Evolutionary conservation across 2,113 vertebrate species (phyloP).

Genomic region (Petromus typicus): DNA sequence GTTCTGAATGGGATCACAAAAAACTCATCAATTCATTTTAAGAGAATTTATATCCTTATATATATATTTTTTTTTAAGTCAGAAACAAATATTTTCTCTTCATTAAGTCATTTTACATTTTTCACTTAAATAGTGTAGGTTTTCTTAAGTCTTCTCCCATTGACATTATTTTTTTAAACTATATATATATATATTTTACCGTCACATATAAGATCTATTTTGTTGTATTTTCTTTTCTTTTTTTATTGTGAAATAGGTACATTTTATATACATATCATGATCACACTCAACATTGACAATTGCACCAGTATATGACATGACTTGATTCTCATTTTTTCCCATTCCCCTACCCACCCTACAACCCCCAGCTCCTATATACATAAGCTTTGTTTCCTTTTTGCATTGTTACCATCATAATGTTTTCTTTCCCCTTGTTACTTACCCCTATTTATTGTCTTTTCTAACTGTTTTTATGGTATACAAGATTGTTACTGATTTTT

Average conservation of each 20-base stretch:
- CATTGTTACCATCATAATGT: too few relatives aligned
- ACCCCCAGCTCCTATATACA: too few relatives aligned
- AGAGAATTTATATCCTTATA: constrained; percentile 10
- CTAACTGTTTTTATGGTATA: not conserved
- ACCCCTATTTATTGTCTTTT: not conserved
- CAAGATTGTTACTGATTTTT: constrained; percentile 35
- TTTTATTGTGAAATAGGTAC: too few relatives aligned
- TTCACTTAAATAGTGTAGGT: constrained; percentile 20
- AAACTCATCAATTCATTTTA: constrained; percentile 38
- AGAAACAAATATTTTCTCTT: constrained; percentile 25
- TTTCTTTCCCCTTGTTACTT: too few relatives aligned
- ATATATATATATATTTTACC: constrained; percentile 2
- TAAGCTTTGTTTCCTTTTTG: too few relatives aligned
- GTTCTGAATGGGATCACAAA: constrained; percentile 34
- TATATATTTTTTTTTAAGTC: constrained; percentile 19
- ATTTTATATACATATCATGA: too few relatives aligned
- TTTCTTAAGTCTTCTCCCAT: not conserved
- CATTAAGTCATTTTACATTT: not conserved
- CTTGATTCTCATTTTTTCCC: too few relatives aligned
- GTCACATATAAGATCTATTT: not conserved
- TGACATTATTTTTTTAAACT: constrained; percentile 19
- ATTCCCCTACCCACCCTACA: too few relatives aligned
- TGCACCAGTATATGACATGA: too few relatives aligned
- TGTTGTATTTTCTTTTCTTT: not conserved
- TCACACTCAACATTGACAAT: too few relatives aligned